Evolutionary conservation across 2,797 vertebrate species (phyloP), one percentile per base, ranked within the genome.

Genomic region (Dallia pectoralis): DNA sequence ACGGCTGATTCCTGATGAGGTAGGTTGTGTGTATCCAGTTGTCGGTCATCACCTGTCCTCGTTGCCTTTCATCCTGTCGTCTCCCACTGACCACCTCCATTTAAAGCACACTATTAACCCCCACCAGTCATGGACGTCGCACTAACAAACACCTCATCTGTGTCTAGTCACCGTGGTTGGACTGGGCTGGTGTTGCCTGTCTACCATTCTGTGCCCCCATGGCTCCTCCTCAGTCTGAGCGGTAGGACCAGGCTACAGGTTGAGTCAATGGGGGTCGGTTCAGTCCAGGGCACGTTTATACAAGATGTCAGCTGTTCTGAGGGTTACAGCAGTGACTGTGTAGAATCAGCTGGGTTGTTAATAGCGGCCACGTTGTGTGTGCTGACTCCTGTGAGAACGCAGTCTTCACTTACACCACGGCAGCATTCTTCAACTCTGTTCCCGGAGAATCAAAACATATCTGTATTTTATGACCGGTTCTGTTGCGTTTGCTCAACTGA

Each of bases 1-100:
- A 90, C 88, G 90, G 74, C 90, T 92, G 89, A 76, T 92, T 85
- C 91, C 91, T 27, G 91, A 92, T 4, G 91, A 92, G 91, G 91
- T 92, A 91, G 81, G 91, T 89, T 83, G 73, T 29, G 12, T 61
- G 56, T 61, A 12, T 14, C 59, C 27, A 61, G 9, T 11, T 61
- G 8, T 25, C 22, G 11, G 22, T 29, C 25, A 27, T 61, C 25
- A 61, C 25, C 59, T 61, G 3, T 61, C 59, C 25, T 15, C 15
- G 14, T 29, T 22, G 51, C 51, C 27, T 29, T 14, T 62, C 59
- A 29, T 29, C 25, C 25, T 62, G 59, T 22, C 16, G 48, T 51
- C 48, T 19, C 19, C 51, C n/a, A 53, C 51, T 53, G 19, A 53
- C 49, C 49, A 5, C 27, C 27, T 27, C 22, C 27, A 53, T 22